Conservation (phyloP, 2,797 vertebrate species). For the Gobio occitaniae region DNA sequence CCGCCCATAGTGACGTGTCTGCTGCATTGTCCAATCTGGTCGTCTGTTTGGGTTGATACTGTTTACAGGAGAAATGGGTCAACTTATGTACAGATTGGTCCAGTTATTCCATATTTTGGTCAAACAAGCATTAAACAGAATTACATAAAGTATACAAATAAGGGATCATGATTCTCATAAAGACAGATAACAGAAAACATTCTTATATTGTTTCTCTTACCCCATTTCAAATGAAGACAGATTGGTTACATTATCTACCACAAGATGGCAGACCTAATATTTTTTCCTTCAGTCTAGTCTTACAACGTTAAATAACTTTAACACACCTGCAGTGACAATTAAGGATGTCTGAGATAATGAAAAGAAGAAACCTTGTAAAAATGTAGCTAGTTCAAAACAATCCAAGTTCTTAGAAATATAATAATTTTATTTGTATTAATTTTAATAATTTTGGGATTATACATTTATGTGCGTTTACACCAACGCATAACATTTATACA, state of each 20-base stretch:
- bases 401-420: neutral
- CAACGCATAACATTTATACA: neutral
- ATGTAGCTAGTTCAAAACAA: neutral
- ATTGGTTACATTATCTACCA: neutral
- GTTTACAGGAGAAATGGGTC: neutral
- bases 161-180: neutral
- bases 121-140: neutral
- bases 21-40: neutral
- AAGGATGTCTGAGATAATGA: neutral
- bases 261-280: conserved; percentile 40
- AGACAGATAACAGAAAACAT: neutral
- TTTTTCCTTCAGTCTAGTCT: neutral
- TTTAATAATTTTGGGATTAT: neutral
- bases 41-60: neutral
- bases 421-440: neutral
- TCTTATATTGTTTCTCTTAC: neutral
- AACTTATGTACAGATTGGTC: neutral
- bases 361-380: neutral
- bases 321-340: neutral
- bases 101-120: conserved; percentile 5
- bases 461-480: neutral
- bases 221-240: neutral
- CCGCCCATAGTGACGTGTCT: conserved; percentile 21
- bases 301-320: neutral
- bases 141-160: neutral